Evolutionary conservation across 1,140 invertebrate genomes (phyloP), one percentile per base, ranked within the genome.

Genomic region (Neodiprion pinetum): DNA sequence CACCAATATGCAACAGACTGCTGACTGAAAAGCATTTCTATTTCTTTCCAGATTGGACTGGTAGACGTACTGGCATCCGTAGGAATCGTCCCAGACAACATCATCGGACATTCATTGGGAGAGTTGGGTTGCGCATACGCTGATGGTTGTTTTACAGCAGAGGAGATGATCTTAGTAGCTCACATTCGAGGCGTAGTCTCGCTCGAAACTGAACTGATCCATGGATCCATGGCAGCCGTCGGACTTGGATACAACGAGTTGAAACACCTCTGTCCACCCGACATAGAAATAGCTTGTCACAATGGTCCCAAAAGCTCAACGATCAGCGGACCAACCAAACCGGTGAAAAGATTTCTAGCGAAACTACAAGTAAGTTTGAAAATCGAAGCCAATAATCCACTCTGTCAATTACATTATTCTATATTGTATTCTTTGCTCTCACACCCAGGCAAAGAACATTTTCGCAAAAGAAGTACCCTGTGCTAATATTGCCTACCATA

Each of bases 171-270:
- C 14, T 82, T 95, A 7, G 89, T 93, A 21, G 94, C 95, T 7
- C 98, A 97, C 86, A 96, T 93, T 79, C 90, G 96, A 87, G 97
- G 97, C 5, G 86, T 92, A 68, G 96, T 95, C 23, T 96, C 96
- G 65, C 87, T 95, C 67, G 95, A 97, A 79, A 93, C 94, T 0
- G 90, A 93, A 14, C 89, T 97, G 77, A 91, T 94, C 65, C 88
- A 84, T 21, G 96, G 96, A 21, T 94, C 93, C 11, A 98, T 98
- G 96, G 95, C 95, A 50, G 94, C 94, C 50, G 90, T 96, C 50
- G 95, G 93, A 71, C 83, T 93, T 67, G 91, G 92, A 0, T 92
- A 92, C 74, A 87, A 90, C 49, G 87, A 92, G 71, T 87, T 93
- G 17, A 86, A 86, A 68, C 72, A 82, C 50, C 73, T 88, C 7